Evolutionary conservation across 2,888 invertebrate genomes (phyloP).

Genomic region (Saturnia japonica): DNA sequence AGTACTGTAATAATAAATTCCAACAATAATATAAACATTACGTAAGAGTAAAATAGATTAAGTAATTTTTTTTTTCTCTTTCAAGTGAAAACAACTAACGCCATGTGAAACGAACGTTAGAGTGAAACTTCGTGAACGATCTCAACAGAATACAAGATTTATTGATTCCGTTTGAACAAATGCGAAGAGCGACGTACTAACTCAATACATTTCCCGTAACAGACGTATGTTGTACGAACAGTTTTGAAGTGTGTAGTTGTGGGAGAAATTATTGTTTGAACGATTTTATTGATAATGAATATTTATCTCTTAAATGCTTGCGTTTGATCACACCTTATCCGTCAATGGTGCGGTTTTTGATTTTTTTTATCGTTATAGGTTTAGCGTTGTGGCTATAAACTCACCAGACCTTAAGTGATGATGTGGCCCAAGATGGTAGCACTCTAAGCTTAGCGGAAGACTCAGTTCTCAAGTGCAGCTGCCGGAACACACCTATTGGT

Average conservation of each 20-base stretch:
- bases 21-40: neutral
- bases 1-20: neutral
- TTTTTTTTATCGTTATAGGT: no score
- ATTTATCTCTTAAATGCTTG: no score
- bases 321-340: no score
- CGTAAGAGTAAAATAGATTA: neutral
- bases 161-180: constrained; percentile 20
- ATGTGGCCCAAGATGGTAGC: no score
- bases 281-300: neutral
- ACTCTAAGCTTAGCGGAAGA: no score
- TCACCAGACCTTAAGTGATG: no score
- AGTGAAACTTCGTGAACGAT: neutral
- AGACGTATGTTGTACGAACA: neutral
- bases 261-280: neutral
- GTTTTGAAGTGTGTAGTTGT: neutral
- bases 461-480: no score
- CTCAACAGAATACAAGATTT: constrained; percentile 18
- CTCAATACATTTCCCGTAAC: constrained; percentile 6
- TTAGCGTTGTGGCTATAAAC: no score
- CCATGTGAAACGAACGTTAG: neutral
- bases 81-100: neutral
- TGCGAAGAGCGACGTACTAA: neutral
- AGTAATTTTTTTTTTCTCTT: neutral
- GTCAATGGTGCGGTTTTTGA: no score
- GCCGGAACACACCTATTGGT: no score